Percentiles rank a stretch among this genome's conserved stretches.
Conservation (phyloP, 2,888 invertebrate genomes). For the Hyppa rectilinea region DNA sequence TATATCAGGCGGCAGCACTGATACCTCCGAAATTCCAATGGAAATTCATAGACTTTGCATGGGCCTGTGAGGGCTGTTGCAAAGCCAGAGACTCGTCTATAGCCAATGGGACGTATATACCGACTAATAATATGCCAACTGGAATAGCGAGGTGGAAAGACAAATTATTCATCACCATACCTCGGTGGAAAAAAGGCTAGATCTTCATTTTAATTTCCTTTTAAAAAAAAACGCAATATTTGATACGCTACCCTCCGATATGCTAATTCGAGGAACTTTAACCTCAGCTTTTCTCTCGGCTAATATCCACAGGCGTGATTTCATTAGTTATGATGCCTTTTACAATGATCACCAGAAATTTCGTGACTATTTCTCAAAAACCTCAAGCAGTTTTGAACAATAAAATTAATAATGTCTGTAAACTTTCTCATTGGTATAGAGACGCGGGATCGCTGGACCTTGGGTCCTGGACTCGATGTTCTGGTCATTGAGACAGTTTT, state of each 20-base stretch:
- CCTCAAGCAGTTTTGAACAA: neutral
- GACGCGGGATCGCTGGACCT: neutral
- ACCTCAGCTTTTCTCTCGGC: neutral
- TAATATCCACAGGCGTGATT: neutral
- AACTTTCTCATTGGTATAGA: neutral
- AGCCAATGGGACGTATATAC: conserved; percentile 89
- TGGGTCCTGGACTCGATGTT: neutral
- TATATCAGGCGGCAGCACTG: conserved; percentile 60
- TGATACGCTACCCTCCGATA: neutral
- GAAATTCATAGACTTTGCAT: conserved; percentile 92
- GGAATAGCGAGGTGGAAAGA: conserved; percentile 93
- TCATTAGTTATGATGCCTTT: neutral
- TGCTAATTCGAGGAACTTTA: neutral
- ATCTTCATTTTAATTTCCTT: neutral
- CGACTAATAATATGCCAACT: conserved; percentile 92
- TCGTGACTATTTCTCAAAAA: neutral
- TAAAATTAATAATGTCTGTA: too few relatives aligned
- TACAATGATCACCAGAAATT: neutral
- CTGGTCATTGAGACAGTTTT: neutral
- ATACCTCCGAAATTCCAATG: conserved; percentile 89
- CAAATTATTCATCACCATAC: conserved; percentile 92
- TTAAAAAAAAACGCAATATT: neutral
- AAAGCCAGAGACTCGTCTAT: conserved; percentile 86
- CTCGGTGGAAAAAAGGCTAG: conserved; percentile 92
- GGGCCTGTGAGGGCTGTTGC: conserved; percentile 75